phyloP scores from a whole-genome alignment of 2,797 vertebrate species.

The Falco rusticolus region DNA sequence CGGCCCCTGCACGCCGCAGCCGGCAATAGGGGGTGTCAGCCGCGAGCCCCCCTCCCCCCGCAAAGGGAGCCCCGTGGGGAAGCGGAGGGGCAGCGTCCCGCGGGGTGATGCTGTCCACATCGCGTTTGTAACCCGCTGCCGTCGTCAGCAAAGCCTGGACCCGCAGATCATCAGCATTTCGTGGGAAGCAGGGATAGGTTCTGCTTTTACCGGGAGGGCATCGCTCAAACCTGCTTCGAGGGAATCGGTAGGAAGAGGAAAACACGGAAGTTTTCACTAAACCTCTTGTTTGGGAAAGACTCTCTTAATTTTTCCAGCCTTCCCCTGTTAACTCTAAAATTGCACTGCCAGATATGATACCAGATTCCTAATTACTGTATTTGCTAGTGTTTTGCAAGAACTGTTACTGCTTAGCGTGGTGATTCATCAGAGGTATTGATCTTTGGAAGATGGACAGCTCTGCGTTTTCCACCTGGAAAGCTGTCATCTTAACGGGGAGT shows the following conservation, averaged over 20 bases:
- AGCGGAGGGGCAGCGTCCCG: neutral
- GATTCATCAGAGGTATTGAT: constrained; percentile 71
- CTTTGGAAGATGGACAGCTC: constrained; percentile 57
- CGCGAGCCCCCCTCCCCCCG: neutral
- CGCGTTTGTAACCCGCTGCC: neutral
- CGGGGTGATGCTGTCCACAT: neutral
- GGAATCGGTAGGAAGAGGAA: neutral
- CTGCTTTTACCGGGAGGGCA: neutral
- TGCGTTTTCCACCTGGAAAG: constrained; percentile 45
- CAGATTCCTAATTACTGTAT: constrained; percentile 40
- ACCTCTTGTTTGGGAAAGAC: neutral
- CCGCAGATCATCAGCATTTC: constrained; percentile 47
- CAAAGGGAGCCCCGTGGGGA: neutral
- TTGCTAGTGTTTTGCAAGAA: constrained; percentile 56
- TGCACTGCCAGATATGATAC: neutral
- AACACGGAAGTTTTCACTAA: constrained; percentile 45
- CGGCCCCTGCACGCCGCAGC: neutral
- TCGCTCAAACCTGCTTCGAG: neutral
- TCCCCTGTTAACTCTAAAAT: constrained; percentile 27
- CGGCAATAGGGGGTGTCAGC: neutral
- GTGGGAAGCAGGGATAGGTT: neutral
- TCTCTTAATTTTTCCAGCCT: neutral
- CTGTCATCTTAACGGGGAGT: neutral
- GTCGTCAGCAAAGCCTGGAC: constrained; percentile 46
- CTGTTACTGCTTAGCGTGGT: constrained; percentile 39